These are phyloP conservation scores for Saccostrea glomerata DNA, from an alignment of 1,140 invertebrate species.

Conservation along the genomic window DNA sequence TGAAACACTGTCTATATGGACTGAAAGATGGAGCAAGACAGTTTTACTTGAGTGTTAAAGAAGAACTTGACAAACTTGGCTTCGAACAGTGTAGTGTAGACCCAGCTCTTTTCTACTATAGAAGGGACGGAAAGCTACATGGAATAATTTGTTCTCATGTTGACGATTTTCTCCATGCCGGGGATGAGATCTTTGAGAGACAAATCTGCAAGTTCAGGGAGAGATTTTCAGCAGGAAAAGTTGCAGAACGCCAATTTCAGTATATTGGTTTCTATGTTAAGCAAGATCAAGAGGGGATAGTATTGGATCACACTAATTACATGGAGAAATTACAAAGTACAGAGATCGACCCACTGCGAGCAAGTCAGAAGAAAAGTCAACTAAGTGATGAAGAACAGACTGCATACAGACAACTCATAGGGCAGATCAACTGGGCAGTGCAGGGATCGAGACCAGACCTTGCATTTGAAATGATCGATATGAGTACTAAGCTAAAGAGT, in stretches of 20 bases:
- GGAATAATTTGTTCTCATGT: constrained; percentile 47
- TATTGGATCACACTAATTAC: constrained; percentile 54
- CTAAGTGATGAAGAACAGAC: constrained; percentile 47
- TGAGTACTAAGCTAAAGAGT: constrained; percentile 44
- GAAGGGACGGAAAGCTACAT: neutral
- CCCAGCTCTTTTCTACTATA: constrained; percentile 45
- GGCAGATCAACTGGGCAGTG: constrained; percentile 57
- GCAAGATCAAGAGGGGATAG: constrained; percentile 47
- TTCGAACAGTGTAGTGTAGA: constrained; percentile 46
- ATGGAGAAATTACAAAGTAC: constrained; percentile 46
- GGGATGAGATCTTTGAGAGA: neutral
- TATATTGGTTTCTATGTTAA: constrained; percentile 54
- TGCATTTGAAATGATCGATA: constrained; percentile 55
- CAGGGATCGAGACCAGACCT: constrained; percentile 55
- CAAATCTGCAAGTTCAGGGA: constrained; percentile 30
- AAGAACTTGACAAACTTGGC: constrained; percentile 33
- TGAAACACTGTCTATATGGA: constrained; percentile 54
- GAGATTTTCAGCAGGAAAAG: constrained; percentile 57
- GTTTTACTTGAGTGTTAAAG: constrained; percentile 50
- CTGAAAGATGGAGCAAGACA: constrained; percentile 55
- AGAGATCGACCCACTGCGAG: constrained; percentile 38
- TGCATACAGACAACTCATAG: constrained; percentile 47
- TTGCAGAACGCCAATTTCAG: constrained; percentile 51
- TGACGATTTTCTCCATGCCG: constrained; percentile 52
- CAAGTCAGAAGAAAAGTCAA: constrained; percentile 8